Percentiles rank a stretch among this genome's conserved stretches.
Evolutionary conservation across 35 echinoderm and acorn worm species (phyloP).

Genomic region (Eucidaris tribuloides): DNA sequence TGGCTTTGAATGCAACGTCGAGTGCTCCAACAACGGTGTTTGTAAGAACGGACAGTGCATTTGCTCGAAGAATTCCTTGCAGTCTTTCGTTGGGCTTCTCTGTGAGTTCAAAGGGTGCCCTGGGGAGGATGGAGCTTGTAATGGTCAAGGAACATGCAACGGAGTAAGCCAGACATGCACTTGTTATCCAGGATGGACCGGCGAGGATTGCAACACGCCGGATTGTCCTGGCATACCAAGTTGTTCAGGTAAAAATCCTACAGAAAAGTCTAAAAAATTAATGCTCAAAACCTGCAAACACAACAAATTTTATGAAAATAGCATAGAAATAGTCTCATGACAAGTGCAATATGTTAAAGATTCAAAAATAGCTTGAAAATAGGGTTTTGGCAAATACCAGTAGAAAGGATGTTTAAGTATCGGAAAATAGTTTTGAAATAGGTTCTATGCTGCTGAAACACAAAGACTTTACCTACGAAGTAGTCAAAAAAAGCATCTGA

Average conservation of each 20-base stretch:
- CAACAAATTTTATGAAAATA: no score
- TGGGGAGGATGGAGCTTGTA: constrained; percentile 66
- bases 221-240: constrained; percentile 64
- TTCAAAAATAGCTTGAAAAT: no score
- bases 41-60: constrained; percentile 43
- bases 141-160: constrained; percentile 61
- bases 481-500: no score
- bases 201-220: constrained; percentile 57
- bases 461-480: no score
- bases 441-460: no score
- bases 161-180: constrained; percentile 51
- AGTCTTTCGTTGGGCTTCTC: constrained; percentile 40
- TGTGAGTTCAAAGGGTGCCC: constrained; percentile 85
- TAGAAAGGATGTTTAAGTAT: no score
- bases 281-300: not conserved
- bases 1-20: constrained; percentile 71
- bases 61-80: constrained; percentile 37
- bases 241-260: constrained; percentile 75
- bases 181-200: constrained; percentile 79
- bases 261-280: no score
- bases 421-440: no score
- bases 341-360: no score
- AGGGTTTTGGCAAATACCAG: no score
- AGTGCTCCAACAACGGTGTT: constrained; percentile 69
- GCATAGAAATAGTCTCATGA: no score